phyloP scores from a whole-genome alignment of 2,888 invertebrate species.

The Hydrotaea cyrtoneurina region DNA sequence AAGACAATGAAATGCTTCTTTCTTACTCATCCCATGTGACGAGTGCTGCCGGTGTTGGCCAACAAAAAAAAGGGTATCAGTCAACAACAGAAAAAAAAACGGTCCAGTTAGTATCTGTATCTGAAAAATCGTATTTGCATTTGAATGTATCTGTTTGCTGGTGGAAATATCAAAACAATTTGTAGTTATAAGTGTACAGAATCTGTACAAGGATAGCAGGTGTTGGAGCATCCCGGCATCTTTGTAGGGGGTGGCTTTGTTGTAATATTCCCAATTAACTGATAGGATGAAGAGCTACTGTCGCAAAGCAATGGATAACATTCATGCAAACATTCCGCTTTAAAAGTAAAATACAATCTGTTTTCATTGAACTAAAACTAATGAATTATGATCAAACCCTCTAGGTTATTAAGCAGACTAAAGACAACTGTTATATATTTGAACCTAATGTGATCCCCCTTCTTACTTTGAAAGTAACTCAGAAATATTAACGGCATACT shows the following conservation, averaged over 20 bases:
- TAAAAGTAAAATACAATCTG: no score
- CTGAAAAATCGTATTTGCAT: neutral
- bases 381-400: no score
- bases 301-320: no score
- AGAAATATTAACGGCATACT: no score
- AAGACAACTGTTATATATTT: no score
- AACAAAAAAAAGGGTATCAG: neutral
- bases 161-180: neutral
- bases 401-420: no score
- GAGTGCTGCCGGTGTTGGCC: neutral
- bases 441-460: no score
- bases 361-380: no score
- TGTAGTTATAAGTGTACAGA: neutral
- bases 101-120: neutral
- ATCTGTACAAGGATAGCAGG: neutral
- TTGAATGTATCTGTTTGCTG: conserved; percentile 1
- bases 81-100: neutral
- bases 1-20: conserved; percentile 6
- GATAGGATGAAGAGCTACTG: no score
- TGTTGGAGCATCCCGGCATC: no score
- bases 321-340: no score
- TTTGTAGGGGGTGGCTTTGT: neutral
- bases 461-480: no score
- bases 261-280: neutral
- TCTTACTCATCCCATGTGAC: neutral